These are phyloP conservation scores for Drosophila ezoana DNA, from an alignment of 2,888 invertebrate species.

Conservation along the genomic window DNA sequence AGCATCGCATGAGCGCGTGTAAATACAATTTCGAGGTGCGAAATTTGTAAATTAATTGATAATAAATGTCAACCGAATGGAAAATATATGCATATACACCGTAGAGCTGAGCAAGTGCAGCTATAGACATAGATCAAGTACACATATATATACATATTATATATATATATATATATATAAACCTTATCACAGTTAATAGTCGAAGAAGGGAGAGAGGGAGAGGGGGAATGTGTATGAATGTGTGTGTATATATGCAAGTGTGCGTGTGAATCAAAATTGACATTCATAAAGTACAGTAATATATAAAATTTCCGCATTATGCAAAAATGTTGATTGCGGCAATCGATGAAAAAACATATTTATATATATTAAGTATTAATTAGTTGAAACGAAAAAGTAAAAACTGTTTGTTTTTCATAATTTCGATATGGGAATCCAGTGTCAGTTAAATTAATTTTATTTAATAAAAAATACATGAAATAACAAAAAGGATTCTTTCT, in stretches of 20 bases:
- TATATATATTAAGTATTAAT: slow-evolving; percentile 60
- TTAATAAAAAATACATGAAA: slow-evolving; percentile 58
- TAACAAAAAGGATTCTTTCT: slow-evolving; percentile 1
- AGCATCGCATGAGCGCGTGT: slow-evolving; percentile 66
- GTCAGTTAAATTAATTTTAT: slow-evolving; percentile 68
- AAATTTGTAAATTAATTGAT: slow-evolving; percentile 72
- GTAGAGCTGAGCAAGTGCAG: slow-evolving; percentile 28
- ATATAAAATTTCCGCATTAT: slow-evolving; percentile 38
- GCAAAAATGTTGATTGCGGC: slow-evolving; percentile 55
- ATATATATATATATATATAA: slow-evolving; percentile 25
- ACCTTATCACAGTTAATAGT: slow-evolving; percentile 44
- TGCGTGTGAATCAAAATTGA: slow-evolving; percentile 19
- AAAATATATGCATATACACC: slow-evolving; percentile 19
- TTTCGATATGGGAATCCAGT: slow-evolving; percentile 58
- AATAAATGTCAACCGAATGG: slow-evolving; percentile 50
- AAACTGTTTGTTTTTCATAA: slow-evolving; percentile 61
- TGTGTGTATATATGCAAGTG: slow-evolving; percentile 31
- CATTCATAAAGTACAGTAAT: slow-evolving; percentile 24
- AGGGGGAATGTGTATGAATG: background rate
- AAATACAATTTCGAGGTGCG: slow-evolving; percentile 62
- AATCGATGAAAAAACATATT: slow-evolving; percentile 47
- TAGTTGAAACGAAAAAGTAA: slow-evolving; percentile 42
- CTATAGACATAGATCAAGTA: slow-evolving; percentile 27
- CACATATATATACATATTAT: slow-evolving; percentile 1
- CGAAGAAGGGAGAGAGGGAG: slow-evolving; percentile 1